Conservation (phyloP, 30 jellyfish, hydroid and myxozoan species). For the Aurelia coerulea region DNA sequence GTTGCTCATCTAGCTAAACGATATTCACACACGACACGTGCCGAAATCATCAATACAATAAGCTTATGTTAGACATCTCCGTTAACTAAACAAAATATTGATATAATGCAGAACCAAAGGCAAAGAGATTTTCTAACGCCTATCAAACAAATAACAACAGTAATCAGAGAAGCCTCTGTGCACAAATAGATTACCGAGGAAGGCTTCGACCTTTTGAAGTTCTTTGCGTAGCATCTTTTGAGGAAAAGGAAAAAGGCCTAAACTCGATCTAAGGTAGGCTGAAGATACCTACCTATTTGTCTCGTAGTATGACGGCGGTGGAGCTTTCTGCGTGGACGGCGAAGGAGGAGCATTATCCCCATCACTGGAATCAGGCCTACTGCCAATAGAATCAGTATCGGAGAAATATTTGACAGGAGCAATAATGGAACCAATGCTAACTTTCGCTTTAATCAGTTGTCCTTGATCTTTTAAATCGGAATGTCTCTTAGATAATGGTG, state of each 20-base stretch:
- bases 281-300: conserved; percentile 42
- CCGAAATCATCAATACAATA: too few species aligned
- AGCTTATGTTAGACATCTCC: too few species aligned
- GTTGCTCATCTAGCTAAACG: too few species aligned
- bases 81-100: too few species aligned
- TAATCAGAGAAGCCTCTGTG: too few species aligned
- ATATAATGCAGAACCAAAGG: too few species aligned
- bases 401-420: conserved; percentile 60
- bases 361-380: conserved; percentile 68
- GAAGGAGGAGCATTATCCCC: conserved; percentile 56
- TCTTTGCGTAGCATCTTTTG: too few species aligned
- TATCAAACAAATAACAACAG: too few species aligned
- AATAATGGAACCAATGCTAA: conserved; percentile 34
- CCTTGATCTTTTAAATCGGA: conserved; percentile 2
- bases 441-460: conserved; percentile 32
- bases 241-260: not conserved
- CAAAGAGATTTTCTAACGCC: too few species aligned
- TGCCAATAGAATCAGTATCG: conserved; percentile 67
- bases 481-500: conserved; percentile 31
- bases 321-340: conserved; percentile 23
- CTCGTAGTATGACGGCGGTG: conserved; percentile 60
- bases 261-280: not conserved
- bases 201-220: too few species aligned
- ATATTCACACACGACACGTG: too few species aligned
- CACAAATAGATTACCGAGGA: too few species aligned